phyloP scores from a whole-genome alignment of 2,888 invertebrate genomes.

The Pollenia angustigena region DNA sequence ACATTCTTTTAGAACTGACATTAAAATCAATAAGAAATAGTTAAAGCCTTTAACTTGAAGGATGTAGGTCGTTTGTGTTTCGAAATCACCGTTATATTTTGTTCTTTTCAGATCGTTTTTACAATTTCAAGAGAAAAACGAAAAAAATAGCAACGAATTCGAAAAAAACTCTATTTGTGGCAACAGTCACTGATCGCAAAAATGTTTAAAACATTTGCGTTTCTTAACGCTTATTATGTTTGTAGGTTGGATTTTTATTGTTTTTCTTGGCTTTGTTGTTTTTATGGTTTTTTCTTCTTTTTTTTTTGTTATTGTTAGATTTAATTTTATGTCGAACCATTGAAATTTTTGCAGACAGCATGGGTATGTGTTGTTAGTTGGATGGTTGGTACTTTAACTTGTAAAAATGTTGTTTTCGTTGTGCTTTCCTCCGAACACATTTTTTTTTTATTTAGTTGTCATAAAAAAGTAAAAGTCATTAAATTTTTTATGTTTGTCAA shows the following conservation, averaged over 20 bases:
- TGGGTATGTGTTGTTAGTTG: background rate
- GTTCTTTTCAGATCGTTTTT: conserved; percentile 11
- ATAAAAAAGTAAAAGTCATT: conserved; percentile 83
- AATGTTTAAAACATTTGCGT: conserved; percentile 27
- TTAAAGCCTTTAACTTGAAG: background rate
- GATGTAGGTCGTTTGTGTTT: background rate
- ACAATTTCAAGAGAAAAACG: background rate
- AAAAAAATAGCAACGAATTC: background rate
- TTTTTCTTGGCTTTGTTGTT: conserved; percentile 10
- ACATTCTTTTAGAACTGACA: background rate
- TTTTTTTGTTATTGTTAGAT: conserved; percentile 54
- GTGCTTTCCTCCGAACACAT: conserved; percentile 41
- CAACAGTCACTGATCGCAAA: conserved; percentile 76
- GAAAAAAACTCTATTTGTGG: conserved; percentile 63
- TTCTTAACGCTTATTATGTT: conserved; percentile 34
- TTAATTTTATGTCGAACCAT: conserved; percentile 60
- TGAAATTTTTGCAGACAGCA: conserved; percentile 60
- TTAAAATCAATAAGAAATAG: conserved; percentile 17
- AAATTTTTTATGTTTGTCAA: conserved; percentile 83
- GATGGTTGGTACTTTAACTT: conserved; percentile 25
- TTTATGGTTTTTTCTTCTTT: conserved; percentile 42
- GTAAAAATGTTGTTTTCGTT: conserved; percentile 15
- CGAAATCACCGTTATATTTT: background rate
- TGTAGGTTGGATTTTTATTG: conserved; percentile 35
- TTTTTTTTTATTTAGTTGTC: conserved; percentile 74